phyloP scores from a whole-genome alignment of 2,797 vertebrate genomes.

The Rhinella marina region DNA sequence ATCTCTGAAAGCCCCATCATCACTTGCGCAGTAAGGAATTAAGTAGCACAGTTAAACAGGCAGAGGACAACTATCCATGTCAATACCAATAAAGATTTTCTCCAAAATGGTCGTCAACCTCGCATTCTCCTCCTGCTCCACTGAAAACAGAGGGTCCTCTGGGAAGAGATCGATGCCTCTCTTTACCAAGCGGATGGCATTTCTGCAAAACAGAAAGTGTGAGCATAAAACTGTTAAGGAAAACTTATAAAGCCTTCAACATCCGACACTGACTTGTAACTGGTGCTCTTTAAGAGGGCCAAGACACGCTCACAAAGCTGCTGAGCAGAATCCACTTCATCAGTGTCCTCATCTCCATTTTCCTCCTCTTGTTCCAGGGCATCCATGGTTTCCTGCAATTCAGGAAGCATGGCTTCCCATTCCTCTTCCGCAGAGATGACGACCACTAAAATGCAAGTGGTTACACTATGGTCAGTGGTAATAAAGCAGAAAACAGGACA shows the following conservation, averaged over 20 bases:
- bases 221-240: background rate
- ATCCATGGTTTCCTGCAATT: conserved; percentile 79
- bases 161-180: conserved; percentile 78
- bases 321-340: conserved; percentile 72
- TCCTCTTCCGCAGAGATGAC: conserved; percentile 84
- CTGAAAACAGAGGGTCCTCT: conserved; percentile 78
- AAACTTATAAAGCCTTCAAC: background rate
- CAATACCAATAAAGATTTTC: conserved; percentile 86
- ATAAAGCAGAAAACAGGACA: background rate
- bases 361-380: conserved; percentile 75
- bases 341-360: conserved; percentile 56
- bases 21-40: too few relatives aligned
- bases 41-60: background rate
- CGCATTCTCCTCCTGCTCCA: conserved; percentile 65
- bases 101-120: conserved; percentile 80
- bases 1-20: too few relatives aligned
- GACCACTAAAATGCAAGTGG: conserved; percentile 66
- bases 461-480: background rate
- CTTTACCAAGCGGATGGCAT: conserved; percentile 80
- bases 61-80: background rate
- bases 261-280: conserved; percentile 83
- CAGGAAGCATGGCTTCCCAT: conserved; percentile 94
- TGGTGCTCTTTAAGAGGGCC: conserved; percentile 83
- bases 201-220: conserved; percentile 71
- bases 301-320: conserved; percentile 77